Conservation (phyloP, 1,140 invertebrate species). For the Trialeurodes vaporariorum region DNA sequence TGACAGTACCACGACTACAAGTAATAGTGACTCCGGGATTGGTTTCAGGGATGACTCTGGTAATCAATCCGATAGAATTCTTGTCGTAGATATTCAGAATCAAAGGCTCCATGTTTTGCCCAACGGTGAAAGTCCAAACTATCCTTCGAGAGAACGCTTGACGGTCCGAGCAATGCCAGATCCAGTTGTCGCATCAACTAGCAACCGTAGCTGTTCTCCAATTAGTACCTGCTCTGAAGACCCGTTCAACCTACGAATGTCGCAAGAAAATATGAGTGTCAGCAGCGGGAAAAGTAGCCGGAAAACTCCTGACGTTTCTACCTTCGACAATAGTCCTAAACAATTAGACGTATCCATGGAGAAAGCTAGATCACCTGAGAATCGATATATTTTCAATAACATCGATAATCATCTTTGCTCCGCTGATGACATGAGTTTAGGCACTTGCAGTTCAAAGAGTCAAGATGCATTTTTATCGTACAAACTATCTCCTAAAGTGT, state of each 20-base stretch:
- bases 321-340: not conserved
- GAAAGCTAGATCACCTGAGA: not conserved
- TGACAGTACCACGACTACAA: slow-evolving; percentile 67
- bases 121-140: not conserved
- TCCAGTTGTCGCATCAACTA: slow-evolving; percentile 21
- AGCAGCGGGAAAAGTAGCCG: slow-evolving; percentile 8
- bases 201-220: slow-evolving; percentile 23
- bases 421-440: slow-evolving; percentile 25
- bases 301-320: not conserved
- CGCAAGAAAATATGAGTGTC: slow-evolving; percentile 13
- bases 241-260: slow-evolving; percentile 12
- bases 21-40: slow-evolving; percentile 89
- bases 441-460: slow-evolving; percentile 19
- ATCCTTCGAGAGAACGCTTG: slow-evolving; percentile 26
- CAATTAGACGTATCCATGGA: not conserved
- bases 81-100: slow-evolving; percentile 62
- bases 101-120: slow-evolving; percentile 32
- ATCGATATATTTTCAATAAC: not conserved
- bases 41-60: slow-evolving; percentile 79
- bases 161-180: slow-evolving; percentile 42
- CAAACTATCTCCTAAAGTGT: slow-evolving; percentile 47
- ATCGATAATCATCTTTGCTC: slow-evolving; percentile 21
- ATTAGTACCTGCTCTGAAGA: slow-evolving; percentile 24
- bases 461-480: slow-evolving; percentile 25
- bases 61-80: slow-evolving; percentile 66